Percentiles rank a stretch among this genome's conserved stretches.
These are phyloP conservation scores for Apis cerana DNA, from an alignment of 1,140 invertebrate genomes.

Conservation along the genomic window DNA sequence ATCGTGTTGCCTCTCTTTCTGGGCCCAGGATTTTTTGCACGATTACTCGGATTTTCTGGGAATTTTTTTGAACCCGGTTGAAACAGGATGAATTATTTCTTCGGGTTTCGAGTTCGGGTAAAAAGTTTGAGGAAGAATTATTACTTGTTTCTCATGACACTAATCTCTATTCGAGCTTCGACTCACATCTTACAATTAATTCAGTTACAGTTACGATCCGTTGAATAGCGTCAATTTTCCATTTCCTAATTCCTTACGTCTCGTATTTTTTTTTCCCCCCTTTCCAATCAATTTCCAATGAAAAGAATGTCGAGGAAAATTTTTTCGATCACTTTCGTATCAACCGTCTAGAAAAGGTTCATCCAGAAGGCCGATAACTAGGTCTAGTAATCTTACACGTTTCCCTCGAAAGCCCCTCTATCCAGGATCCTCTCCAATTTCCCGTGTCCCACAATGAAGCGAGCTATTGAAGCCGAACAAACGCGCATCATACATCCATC, in stretches of 20 bases:
- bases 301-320: no score
- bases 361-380: not conserved
- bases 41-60: not conserved
- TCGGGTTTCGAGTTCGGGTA: not conserved
- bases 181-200: no score
- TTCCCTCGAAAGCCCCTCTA: not conserved
- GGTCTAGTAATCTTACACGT: not conserved
- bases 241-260: no score
- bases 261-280: no score
- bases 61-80: not conserved
- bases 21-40: not conserved
- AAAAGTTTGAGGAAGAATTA: not conserved
- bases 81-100: not conserved
- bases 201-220: no score
- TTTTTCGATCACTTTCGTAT: no score
- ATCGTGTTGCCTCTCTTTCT: not conserved
- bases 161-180: no score
- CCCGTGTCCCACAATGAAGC: not conserved
- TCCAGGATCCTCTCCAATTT: no score
- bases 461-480: constrained; percentile 6
- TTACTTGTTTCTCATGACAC: no score
- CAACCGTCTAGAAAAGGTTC: no score
- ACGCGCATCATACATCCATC: constrained; percentile 7
- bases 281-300: not conserved
- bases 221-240: no score